Percentiles rank a stretch among this genome's conserved stretches.
phyloP scores from a whole-genome alignment of 2,113 vertebrate genomes.

The Pogona vitticeps region DNA sequence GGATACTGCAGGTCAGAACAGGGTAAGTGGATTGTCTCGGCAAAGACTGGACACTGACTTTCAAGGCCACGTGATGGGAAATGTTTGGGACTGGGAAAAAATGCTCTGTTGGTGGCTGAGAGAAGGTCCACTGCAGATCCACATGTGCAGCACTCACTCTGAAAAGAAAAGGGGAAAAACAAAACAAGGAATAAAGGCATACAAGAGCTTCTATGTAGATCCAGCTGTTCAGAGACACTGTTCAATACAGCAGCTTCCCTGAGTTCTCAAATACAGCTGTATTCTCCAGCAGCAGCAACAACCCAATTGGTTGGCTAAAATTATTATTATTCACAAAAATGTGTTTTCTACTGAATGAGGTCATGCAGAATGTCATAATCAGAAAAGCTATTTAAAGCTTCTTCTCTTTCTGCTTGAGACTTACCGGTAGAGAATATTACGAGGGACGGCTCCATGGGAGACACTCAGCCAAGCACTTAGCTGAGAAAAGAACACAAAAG shows the following conservation, averaged over 20 bases:
- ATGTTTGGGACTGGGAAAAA: constrained; percentile 95
- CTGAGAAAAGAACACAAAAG: constrained; percentile 99
- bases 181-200: no score
- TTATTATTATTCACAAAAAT: neutral
- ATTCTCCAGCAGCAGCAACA: no score
- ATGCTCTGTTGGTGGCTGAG: constrained; percentile 93
- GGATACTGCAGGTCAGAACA: constrained; percentile 93
- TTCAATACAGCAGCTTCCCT: neutral
- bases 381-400: neutral
- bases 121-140: constrained; percentile 92
- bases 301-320: no score
- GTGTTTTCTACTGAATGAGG: constrained; percentile 1
- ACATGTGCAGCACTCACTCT: constrained; percentile 96
- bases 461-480: constrained; percentile 98
- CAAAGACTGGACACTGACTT: constrained; percentile 94
- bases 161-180: constrained; percentile 55
- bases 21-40: constrained; percentile 96
- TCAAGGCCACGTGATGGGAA: constrained; percentile 95
- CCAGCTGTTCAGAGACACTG: neutral
- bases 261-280: fast-evolving
- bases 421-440: constrained; percentile 98
- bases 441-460: constrained; percentile 95
- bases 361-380: neutral
- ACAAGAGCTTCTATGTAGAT: neutral
- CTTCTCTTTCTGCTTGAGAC: constrained; percentile 20